phyloP scores from a whole-genome alignment of 2,888 invertebrate genomes.

The Nasonia oneida region DNA sequence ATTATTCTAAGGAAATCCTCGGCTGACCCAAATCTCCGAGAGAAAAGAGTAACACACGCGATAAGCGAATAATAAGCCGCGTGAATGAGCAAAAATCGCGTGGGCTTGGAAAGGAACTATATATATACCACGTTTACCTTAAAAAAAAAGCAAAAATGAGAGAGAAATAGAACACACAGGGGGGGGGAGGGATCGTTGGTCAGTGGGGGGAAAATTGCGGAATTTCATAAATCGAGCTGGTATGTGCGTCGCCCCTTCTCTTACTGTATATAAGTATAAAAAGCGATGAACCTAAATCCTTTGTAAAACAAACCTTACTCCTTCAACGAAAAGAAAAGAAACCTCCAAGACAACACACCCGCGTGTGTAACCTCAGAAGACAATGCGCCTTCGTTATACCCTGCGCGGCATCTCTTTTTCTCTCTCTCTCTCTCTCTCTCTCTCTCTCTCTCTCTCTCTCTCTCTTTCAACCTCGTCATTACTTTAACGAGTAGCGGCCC shows the following conservation, averaged over 20 bases:
- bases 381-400: not conserved
- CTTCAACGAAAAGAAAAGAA: not conserved
- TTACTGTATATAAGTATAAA: not conserved
- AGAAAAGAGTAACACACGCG: conserved; percentile 21
- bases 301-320: not conserved
- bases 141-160: not conserved
- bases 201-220: not conserved
- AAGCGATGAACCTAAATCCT: not conserved
- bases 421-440: too few relatives aligned
- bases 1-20: not conserved
- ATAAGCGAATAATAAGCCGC: conserved; percentile 34
- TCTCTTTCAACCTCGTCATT: not conserved
- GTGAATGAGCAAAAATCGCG: conserved; percentile 33
- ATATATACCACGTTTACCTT: not conserved
- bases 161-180: not conserved
- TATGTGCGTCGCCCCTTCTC: not conserved
- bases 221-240: not conserved
- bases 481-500: not conserved
- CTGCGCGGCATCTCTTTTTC: too few relatives aligned
- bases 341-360: not conserved
- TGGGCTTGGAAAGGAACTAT: not conserved
- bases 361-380: not conserved
- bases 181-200: conserved; percentile 3
- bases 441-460: too few relatives aligned
- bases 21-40: not conserved